These are phyloP conservation scores for Bos indicus DNA, from an alignment of 2,113 vertebrate species.

Conservation along the genomic window DNA sequence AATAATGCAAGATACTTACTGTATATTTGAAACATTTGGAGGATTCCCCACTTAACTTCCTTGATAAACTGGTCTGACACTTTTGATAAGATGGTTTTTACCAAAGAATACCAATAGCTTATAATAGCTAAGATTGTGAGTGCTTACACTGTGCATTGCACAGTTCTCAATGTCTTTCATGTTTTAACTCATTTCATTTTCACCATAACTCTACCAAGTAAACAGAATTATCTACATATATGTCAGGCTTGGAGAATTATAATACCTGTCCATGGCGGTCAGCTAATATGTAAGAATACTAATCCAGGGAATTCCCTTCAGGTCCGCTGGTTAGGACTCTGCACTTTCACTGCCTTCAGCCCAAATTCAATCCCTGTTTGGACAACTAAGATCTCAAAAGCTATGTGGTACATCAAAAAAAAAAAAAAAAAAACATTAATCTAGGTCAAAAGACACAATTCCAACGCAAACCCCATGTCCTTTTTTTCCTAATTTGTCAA, in stretches of 20 bases:
- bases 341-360: neutral
- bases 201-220: neutral
- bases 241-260: neutral
- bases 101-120: conserved; percentile 2
- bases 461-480: neutral
- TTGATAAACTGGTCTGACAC: neutral
- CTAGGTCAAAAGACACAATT: neutral
- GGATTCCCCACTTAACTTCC: neutral
- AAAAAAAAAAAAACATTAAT: neutral
- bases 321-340: neutral
- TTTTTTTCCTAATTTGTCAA: neutral
- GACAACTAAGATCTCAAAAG: neutral
- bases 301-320: neutral
- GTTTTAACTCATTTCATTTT: neutral
- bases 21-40: neutral
- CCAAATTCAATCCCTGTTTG: neutral
- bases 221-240: neutral
- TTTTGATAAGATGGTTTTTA: neutral
- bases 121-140: neutral
- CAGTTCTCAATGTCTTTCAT: neutral
- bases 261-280: accelerated
- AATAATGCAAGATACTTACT: neutral
- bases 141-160: neutral
- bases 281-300: neutral
- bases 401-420: accelerated